These are phyloP conservation scores for Drosophila ustulata DNA, from an alignment of 2,888 invertebrate species.

Conservation along the genomic window DNA sequence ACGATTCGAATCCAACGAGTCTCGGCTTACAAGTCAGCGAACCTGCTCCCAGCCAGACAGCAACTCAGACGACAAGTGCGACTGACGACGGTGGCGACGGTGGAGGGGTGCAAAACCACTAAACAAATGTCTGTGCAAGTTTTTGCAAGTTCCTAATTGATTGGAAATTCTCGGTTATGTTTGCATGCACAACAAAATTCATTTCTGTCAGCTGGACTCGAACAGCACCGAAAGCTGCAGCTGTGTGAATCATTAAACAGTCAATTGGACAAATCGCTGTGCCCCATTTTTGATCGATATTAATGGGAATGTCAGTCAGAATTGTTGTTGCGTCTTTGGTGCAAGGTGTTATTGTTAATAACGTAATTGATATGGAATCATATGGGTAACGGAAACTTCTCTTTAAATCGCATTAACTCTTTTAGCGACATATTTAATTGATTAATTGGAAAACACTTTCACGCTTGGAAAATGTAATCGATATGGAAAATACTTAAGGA, in stretches of 20 bases:
- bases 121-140: conserved; percentile 31
- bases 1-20: conserved; percentile 5
- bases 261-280: background rate
- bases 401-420: too few species aligned
- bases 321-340: background rate
- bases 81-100: background rate
- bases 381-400: too few species aligned
- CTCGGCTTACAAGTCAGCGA: conserved; percentile 32
- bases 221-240: background rate
- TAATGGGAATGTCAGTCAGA: conserved; percentile 1
- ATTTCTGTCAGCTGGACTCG: background rate
- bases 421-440: too few species aligned
- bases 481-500: too few species aligned
- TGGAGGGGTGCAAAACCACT: conserved; percentile 18
- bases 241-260: background rate
- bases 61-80: conserved; percentile 17
- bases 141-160: conserved; percentile 33
- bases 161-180: conserved; percentile 11
- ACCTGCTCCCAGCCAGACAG: conserved; percentile 32
- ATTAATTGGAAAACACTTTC: too few species aligned
- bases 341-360: background rate
- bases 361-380: background rate
- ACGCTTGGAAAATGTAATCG: too few species aligned
- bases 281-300: background rate
- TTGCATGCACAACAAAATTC: background rate